These are phyloP conservation scores for Tachystola acroxantha DNA, from an alignment of 2,888 invertebrate genomes.

Conservation along the genomic window DNA sequence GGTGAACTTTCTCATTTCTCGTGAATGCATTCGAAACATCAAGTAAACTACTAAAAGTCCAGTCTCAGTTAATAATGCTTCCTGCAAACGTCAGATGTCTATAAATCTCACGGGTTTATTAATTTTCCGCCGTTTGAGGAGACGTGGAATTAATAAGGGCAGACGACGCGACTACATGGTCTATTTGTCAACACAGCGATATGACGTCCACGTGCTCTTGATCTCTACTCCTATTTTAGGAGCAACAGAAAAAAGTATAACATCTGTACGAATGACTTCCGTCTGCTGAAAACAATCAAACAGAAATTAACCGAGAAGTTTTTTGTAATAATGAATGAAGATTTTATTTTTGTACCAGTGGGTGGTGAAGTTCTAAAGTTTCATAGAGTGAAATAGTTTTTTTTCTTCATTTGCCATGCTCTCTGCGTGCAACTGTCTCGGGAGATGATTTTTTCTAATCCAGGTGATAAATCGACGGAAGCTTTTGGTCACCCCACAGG, in stretches of 20 bases:
- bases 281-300: constrained; percentile 39
- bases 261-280: constrained; percentile 48
- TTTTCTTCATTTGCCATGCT: constrained; percentile 13
- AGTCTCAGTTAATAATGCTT: constrained; percentile 32
- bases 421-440: constrained; percentile 23
- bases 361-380: constrained; percentile 12
- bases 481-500: constrained; percentile 36
- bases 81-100: constrained; percentile 30
- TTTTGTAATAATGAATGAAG: constrained; percentile 25
- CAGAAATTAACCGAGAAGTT: constrained; percentile 30
- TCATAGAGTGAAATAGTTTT: constrained; percentile 11
- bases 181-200: constrained; percentile 43
- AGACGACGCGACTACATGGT: constrained; percentile 23
- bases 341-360: constrained; percentile 14
- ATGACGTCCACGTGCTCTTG: constrained; percentile 27
- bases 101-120: constrained; percentile 48
- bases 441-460: constrained; percentile 49
- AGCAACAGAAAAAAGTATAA: constrained; percentile 25
- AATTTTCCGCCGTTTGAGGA: constrained; percentile 29
- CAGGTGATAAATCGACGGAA: constrained; percentile 60
- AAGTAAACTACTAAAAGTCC: constrained; percentile 30
- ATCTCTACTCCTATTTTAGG: constrained; percentile 36
- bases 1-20: too few relatives aligned
- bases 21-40: constrained; percentile 13
- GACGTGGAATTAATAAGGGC: constrained; percentile 41